Conservation (phyloP, 2,888 invertebrate species). For the Drosophila sordidula region DNA sequence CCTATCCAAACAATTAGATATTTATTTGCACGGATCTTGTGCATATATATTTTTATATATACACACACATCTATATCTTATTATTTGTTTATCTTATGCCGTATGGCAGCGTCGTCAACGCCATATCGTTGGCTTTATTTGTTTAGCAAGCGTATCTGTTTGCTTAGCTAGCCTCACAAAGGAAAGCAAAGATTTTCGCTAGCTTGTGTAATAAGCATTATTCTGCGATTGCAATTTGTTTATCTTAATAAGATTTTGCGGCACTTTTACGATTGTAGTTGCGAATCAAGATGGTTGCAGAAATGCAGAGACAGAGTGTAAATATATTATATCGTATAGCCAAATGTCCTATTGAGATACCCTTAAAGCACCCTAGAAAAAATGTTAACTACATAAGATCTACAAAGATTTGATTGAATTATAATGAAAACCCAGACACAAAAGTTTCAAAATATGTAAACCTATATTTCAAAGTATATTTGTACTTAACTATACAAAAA, state of each 20-base stretch:
- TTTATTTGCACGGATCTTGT: slow-evolving; percentile 8
- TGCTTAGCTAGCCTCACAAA: slow-evolving; percentile 29
- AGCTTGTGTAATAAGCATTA: slow-evolving; percentile 14
- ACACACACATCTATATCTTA: slow-evolving; percentile 11
- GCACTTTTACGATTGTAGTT: slow-evolving; percentile 29
- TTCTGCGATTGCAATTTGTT: slow-evolving; percentile 41
- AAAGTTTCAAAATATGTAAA: no score
- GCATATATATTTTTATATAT: background rate
- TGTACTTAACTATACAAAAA: no score
- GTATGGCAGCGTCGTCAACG: slow-evolving; percentile 37
- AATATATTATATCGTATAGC: background rate
- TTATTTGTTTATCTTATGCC: slow-evolving; percentile 50
- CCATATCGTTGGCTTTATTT: slow-evolving; percentile 38
- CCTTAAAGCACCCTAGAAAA: no score
- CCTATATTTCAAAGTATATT: no score
- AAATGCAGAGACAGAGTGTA: background rate
- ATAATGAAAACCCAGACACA: no score
- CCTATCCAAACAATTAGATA: slow-evolving; percentile 1
- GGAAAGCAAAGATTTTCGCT: slow-evolving; percentile 6
- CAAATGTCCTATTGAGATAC: background rate
- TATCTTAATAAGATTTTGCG: slow-evolving; percentile 30
- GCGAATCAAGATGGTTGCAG: background rate
- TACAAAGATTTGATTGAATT: no score
- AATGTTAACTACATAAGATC: no score
- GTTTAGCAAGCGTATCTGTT: slow-evolving; percentile 53